Evolutionary conservation across 2,113 vertebrate genomes (phyloP).

Genomic region (Notarius lentiginosus): DNA sequence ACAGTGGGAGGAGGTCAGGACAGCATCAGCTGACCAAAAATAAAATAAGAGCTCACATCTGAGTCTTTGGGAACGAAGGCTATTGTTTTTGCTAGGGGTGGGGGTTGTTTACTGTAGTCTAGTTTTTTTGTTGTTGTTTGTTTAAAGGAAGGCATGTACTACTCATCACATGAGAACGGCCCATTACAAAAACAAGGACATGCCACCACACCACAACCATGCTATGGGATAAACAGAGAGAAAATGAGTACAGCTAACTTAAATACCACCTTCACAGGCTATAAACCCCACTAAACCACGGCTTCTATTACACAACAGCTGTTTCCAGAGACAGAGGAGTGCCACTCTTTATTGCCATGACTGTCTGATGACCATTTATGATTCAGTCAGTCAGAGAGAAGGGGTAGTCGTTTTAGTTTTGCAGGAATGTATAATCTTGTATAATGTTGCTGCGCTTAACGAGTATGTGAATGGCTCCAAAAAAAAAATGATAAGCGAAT

Average conservation of each 20-base stretch:
- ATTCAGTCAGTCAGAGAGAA: conserved; percentile 44
- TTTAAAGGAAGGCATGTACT: background rate
- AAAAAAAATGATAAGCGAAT: background rate
- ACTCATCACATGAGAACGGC: conserved; percentile 32
- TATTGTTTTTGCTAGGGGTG: background rate
- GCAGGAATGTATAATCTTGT: background rate
- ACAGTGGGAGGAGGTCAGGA: background rate
- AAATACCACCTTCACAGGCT: conserved; percentile 46
- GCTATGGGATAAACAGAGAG: conserved; percentile 59
- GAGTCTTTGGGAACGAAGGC: background rate
- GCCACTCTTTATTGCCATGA: conserved; percentile 45
- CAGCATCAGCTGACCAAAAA: background rate
- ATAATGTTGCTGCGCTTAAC: background rate
- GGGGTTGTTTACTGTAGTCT: background rate
- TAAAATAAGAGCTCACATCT: background rate
- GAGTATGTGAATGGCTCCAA: background rate
- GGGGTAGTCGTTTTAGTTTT: background rate
- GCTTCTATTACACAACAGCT: conserved; percentile 57
- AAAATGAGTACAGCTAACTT: conserved; percentile 34
- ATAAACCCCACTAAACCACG: conserved; percentile 53
- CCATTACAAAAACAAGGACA: conserved; percentile 56
- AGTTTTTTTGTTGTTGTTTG: background rate
- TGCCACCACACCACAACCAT: conserved; percentile 55
- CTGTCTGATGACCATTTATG: conserved; percentile 47
- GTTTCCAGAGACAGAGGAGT: conserved; percentile 30